Evolutionary conservation across 2,888 invertebrate genomes (phyloP), one percentile per base, ranked within the genome.

Genomic region (Cenopis cana): DNA sequence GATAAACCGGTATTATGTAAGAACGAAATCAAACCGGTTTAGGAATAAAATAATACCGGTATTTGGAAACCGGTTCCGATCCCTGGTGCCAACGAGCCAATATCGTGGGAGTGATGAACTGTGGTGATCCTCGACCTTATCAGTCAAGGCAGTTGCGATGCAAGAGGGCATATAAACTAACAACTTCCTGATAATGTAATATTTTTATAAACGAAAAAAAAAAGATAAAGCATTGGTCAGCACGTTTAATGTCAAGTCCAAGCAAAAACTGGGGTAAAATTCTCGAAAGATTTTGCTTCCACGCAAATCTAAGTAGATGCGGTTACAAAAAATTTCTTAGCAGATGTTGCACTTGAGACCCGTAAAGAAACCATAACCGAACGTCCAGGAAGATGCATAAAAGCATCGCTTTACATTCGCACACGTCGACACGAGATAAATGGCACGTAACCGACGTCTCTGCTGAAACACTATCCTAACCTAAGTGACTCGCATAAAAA

Each of bases 391-490:
- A 10, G 18, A 61, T 71, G 57, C 59, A 72, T 57, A 61, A 38
- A n/a, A 38, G n/a, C 50, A 54, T 36, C 65, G 29, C 50, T 73
- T 69, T 50, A 66, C 18, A 57, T 59, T 60, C 62, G 60, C 68
- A 74, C 68, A 71, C 68, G 68, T 54, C 67, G 9, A 49, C 71
- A 56, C 52, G 61, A 70, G 60, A 70, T 65, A 74, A 73, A 75
- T 74, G 64, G 64, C 55, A 33, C 65, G 76, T 73, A 77, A 76
- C 73, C 50, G 73, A 73, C 74, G 64, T 71, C 65, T 73, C 73
- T 73, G 73, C 69, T 70, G 73, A 73, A 74, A 76, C 75, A 59
- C 69, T 75, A 75, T 64, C 70, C 75, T 61, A 70, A 75, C 70
- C 75, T 61, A 70, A 75, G 74, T 64, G 69, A 61, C 69, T 75